Conservation (phyloP, 2,797 vertebrate species). For the Brachyrhaphis roseni region DNA sequence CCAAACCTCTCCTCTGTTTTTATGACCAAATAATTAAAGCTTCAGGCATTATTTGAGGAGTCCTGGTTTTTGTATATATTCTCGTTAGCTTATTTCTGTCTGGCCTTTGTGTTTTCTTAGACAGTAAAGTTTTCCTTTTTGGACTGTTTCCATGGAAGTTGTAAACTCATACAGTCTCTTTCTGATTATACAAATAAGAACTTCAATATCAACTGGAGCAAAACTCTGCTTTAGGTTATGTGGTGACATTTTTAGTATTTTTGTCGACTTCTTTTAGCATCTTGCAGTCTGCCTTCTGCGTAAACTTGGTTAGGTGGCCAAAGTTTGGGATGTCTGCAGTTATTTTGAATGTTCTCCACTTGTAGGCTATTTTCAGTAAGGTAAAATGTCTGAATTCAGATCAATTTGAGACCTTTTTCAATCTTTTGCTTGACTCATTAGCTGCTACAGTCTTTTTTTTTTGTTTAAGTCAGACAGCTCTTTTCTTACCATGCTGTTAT, state of each 20-base stretch:
- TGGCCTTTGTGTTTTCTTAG: neutral
- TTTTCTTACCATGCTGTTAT: neutral
- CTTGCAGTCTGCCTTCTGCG: neutral
- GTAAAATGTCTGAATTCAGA: neutral
- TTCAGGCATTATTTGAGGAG: neutral
- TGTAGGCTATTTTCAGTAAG: neutral
- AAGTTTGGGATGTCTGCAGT: neutral
- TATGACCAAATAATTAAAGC: neutral
- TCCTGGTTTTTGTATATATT: neutral
- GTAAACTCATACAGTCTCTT: neutral
- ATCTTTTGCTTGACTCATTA: neutral
- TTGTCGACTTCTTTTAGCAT: neutral
- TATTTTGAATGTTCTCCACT: neutral
- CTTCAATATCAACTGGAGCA: neutral
- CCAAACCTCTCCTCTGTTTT: neutral
- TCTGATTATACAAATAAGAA: neutral
- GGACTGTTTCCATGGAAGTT: neutral
- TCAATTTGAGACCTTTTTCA: neutral
- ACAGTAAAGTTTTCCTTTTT: neutral
- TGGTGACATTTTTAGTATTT: neutral
- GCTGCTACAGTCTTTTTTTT: neutral
- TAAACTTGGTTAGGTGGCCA: neutral
- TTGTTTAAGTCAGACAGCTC: neutral
- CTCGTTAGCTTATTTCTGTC: neutral
- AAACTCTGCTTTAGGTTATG: neutral